Evolutionary conservation across 2,113 vertebrate genomes (phyloP).

Genomic region (Labeo catla): DNA sequence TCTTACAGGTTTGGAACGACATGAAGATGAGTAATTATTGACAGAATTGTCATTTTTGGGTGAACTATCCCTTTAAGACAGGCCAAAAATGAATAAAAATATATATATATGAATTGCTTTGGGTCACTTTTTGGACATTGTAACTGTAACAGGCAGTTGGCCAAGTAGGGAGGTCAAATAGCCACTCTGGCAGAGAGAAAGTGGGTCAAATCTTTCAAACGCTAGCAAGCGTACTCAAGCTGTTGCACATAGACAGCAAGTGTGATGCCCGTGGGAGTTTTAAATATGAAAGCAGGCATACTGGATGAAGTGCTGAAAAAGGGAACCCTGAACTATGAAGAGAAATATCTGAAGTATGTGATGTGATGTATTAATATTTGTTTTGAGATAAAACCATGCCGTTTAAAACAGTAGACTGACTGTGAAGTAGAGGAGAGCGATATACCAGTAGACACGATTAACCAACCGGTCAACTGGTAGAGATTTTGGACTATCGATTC

Average conservation of each 20-base stretch:
- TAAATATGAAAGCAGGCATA: neutral
- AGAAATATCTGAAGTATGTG: neutral
- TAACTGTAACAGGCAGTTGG: slow-evolving; percentile 28
- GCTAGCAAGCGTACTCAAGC: slow-evolving; percentile 23
- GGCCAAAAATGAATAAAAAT: no score
- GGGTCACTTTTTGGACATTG: slow-evolving; percentile 9
- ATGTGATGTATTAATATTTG: slow-evolving; percentile 2
- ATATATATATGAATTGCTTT: neutral
- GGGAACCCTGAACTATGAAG: neutral
- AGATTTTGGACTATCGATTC: no score
- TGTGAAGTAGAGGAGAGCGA: neutral
- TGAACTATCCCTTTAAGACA: no score
- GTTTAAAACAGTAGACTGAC: neutral
- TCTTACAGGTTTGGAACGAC: no score
- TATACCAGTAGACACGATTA: no score
- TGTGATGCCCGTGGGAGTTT: neutral
- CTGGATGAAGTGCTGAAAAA: slow-evolving; percentile 10
- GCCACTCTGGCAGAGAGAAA: slow-evolving; percentile 35
- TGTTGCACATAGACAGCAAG: slow-evolving; percentile 15
- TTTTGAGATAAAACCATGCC: neutral
- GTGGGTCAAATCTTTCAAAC: slow-evolving; percentile 47
- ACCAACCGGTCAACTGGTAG: no score
- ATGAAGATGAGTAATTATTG: no score
- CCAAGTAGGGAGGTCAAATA: slow-evolving; percentile 24
- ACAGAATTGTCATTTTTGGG: no score